Evolutionary conservation across 2,888 invertebrate species (phyloP).

Genomic region (Patella pellucida): DNA sequence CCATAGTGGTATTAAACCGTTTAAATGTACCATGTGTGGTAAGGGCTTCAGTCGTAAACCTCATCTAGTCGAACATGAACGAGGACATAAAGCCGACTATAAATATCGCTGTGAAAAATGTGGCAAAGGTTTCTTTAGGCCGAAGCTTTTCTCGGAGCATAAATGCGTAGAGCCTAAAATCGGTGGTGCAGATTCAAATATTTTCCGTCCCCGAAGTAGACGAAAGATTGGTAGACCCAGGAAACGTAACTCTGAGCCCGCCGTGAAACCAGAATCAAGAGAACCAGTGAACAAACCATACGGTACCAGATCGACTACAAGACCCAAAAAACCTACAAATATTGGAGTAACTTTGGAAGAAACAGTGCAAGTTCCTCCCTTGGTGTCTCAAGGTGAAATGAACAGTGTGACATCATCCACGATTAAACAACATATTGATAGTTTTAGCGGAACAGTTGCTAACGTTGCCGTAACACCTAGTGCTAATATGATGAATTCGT

Average conservation of each 20-base stretch:
- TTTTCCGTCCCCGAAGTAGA: slow-evolving; percentile 50
- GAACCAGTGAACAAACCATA: not conserved
- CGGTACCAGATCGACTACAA: not conserved
- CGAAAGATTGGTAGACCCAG: slow-evolving; percentile 60
- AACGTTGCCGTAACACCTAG: not conserved
- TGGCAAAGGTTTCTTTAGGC: slow-evolving; percentile 62
- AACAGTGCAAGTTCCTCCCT: not conserved
- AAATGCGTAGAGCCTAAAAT: slow-evolving; percentile 56
- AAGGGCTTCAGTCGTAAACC: slow-evolving; percentile 68
- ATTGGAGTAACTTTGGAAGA: not conserved
- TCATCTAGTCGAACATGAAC: slow-evolving; percentile 68
- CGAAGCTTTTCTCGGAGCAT: slow-evolving; percentile 62
- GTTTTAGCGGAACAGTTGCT: not conserved
- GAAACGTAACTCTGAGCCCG: slow-evolving; percentile 40
- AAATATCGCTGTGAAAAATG: slow-evolving; percentile 61
- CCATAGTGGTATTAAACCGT: slow-evolving; percentile 74
- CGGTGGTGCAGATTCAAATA: slow-evolving; percentile 41
- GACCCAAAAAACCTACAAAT: not conserved
- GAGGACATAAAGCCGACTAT: slow-evolving; percentile 64
- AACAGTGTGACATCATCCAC: not conserved
- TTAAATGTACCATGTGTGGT: slow-evolving; percentile 68
- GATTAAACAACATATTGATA: not conserved
- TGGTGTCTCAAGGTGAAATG: not conserved
- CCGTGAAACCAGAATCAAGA: not conserved
- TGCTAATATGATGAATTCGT: not conserved